phyloP scores from a whole-genome alignment of 2,888 invertebrate genomes.

The Ophonus ardosiacus region DNA sequence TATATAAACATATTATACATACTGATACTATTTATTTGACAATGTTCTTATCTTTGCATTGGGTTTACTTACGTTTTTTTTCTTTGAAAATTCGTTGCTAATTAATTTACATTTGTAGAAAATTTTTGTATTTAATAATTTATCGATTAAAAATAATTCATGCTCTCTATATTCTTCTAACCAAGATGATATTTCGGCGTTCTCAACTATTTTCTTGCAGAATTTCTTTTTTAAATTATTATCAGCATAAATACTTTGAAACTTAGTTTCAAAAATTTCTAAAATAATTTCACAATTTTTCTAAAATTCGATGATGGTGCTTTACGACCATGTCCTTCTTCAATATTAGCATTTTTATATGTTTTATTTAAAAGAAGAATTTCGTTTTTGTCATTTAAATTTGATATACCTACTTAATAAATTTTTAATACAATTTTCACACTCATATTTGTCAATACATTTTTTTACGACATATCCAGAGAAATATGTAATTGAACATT shows the following conservation, averaged over 20 bases:
- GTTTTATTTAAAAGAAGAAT: conserved; percentile 66
- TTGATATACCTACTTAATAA: too few relatives aligned
- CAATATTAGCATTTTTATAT: conserved; percentile 61
- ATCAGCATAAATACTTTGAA: background rate
- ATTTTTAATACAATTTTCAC: conserved; percentile 51
- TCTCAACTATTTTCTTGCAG: background rate
- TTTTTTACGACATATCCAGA: conserved; percentile 63
- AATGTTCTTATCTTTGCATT: background rate
- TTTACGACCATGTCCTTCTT: background rate
- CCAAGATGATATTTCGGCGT: background rate
- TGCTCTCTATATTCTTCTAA: background rate
- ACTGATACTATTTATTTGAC: too few relatives aligned
- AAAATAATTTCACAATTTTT: too few relatives aligned
- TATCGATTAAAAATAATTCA: background rate
- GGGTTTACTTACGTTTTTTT: background rate
- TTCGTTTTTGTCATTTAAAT: conserved; percentile 50
- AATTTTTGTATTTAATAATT: background rate
- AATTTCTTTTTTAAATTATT: conserved; percentile 5
- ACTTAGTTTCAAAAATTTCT: background rate
- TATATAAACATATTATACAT: too few relatives aligned
- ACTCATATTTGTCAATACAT: conserved; percentile 65
- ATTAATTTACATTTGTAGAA: background rate
- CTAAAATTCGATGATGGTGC: background rate
- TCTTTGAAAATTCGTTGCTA: background rate
- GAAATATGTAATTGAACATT: conserved; percentile 40